These are phyloP conservation scores for Argopecten irradians DNA, from an alignment of 1,140 invertebrate species.

Conservation along the genomic window DNA sequence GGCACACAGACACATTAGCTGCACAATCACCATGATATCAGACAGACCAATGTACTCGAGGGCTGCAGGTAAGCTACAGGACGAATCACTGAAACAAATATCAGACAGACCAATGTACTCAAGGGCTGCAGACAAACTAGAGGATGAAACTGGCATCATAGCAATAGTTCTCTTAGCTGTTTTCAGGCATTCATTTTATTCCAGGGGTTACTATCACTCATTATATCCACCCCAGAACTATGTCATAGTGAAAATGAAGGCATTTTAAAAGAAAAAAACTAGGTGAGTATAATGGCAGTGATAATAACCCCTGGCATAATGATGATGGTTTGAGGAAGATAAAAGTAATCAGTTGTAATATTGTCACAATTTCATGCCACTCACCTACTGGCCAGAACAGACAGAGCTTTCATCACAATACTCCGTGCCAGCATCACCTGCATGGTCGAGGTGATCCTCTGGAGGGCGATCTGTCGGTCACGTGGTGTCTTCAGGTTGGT, in stretches of 20 bases:
- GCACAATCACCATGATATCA: constrained; percentile 81
- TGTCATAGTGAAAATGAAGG: too few relatives aligned
- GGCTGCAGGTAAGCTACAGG: constrained; percentile 79
- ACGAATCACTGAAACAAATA: constrained; percentile 74
- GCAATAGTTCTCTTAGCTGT: too few relatives aligned
- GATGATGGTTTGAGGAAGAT: too few relatives aligned
- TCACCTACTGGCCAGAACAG: constrained; percentile 76
- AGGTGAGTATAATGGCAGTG: too few relatives aligned
- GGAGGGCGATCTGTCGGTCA: constrained; percentile 79
- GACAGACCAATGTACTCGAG: constrained; percentile 81
- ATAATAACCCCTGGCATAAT: too few relatives aligned
- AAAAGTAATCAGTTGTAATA: too few relatives aligned
- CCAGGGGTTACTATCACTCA: too few relatives aligned
- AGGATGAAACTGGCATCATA: too few relatives aligned
- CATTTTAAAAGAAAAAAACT: too few relatives aligned
- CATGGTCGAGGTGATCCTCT: constrained; percentile 78
- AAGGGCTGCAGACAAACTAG: background rate
- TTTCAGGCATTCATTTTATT: too few relatives aligned
- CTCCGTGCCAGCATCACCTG: constrained; percentile 80
- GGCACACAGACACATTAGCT: constrained; percentile 82
- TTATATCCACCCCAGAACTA: too few relatives aligned
- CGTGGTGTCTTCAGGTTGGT: constrained; percentile 74
- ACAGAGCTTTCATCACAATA: constrained; percentile 80
- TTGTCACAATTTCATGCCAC: too few relatives aligned
- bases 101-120: constrained; percentile 12